phyloP scores from a whole-genome alignment of 2,113 vertebrate genomes.

The Otocyon megalotis region DNA sequence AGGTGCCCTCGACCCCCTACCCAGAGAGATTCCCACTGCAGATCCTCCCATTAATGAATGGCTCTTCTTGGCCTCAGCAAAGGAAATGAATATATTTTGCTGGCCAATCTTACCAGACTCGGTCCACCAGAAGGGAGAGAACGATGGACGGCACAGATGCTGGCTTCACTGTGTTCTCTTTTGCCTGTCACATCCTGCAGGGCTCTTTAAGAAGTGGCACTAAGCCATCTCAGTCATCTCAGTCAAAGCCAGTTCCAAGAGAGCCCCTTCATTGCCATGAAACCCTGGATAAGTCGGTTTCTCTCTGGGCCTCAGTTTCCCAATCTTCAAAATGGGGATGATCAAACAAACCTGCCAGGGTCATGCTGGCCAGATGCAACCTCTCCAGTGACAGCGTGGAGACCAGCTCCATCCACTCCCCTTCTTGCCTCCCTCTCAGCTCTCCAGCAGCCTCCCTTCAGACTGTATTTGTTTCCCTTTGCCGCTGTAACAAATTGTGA shows the following conservation, averaged over 20 bases:
- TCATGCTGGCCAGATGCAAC: neutral
- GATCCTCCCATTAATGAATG: neutral
- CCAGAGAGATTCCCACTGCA: neutral
- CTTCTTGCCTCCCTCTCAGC: neutral
- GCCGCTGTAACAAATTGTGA: neutral
- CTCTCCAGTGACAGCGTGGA: neutral
- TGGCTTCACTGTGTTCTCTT: neutral
- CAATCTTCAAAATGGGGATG: conserved; percentile 29
- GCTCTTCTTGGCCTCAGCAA: neutral
- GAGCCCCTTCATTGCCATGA: neutral
- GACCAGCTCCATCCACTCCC: neutral
- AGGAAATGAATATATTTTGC: neutral
- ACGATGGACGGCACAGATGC: neutral
- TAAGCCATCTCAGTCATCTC: neutral
- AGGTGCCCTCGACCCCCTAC: neutral
- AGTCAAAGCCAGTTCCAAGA: neutral
- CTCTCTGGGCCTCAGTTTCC: neutral
- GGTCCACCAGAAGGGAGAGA: neutral
- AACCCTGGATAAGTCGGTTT: neutral
- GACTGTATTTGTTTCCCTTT: neutral
- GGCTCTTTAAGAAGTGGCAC: neutral
- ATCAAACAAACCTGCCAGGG: neutral
- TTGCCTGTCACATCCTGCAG: neutral
- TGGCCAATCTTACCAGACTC: neutral
- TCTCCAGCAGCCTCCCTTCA: neutral